These are phyloP conservation scores for Melanargia galathea DNA, from an alignment of 2,888 invertebrate species.

Conservation along the genomic window DNA sequence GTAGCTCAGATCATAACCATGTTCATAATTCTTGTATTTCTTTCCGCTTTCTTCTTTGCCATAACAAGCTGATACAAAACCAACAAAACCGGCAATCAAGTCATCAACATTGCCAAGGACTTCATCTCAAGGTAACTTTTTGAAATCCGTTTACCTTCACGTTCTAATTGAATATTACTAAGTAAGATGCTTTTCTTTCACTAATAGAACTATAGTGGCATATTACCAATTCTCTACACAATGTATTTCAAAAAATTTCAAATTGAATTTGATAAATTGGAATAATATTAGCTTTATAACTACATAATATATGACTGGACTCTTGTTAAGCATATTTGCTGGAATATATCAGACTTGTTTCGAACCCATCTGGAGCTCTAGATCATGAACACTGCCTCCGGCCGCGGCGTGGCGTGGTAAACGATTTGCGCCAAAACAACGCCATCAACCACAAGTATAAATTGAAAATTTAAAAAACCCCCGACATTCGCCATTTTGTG, in stretches of 20 bases:
- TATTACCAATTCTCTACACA: conserved; percentile 17
- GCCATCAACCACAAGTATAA: too few species aligned
- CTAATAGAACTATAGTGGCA: conserved; percentile 32
- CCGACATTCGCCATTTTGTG: too few species aligned
- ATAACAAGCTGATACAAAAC: conserved; percentile 94
- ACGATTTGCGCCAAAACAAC: too few species aligned
- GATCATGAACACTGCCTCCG: too few species aligned
- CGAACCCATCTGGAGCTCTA: too few species aligned
- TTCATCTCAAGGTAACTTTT: conserved; percentile 93
- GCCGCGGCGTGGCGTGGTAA: too few species aligned
- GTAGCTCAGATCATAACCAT: conserved; percentile 67
- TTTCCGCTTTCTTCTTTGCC: conserved; percentile 82
- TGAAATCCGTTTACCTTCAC: conserved; percentile 54
- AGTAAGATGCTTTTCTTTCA: conserved; percentile 33
- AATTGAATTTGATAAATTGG: too few species aligned
- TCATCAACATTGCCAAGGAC: conserved; percentile 97
- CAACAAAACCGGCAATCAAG: conserved; percentile 98
- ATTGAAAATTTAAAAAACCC: too few species aligned
- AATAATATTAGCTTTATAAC: too few species aligned
- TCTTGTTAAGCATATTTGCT: too few species aligned
- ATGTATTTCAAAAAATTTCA: conserved; percentile 35
- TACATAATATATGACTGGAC: too few species aligned
- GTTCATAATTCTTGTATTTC: conserved; percentile 75
- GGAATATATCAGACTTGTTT: too few species aligned
- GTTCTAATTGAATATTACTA: conserved; percentile 23